phyloP scores from a whole-genome alignment of 2,797 vertebrate genomes.

The Chrosomus eos region DNA sequence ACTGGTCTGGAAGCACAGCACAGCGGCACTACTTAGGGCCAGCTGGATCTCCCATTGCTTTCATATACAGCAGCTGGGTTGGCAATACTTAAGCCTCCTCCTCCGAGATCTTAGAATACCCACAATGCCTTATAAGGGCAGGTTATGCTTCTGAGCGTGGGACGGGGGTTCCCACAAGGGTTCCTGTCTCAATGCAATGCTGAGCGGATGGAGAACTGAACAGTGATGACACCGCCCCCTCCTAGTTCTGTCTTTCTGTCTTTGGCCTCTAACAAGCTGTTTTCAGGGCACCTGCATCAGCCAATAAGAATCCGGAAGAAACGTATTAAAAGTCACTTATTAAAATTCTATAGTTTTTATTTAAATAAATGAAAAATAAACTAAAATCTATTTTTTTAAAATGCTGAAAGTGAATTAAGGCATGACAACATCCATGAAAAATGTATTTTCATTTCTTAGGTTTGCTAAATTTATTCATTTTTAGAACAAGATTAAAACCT shows the following conservation, averaged over 20 bases:
- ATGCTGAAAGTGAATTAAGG: neutral
- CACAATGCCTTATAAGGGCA: slow-evolving; percentile 70
- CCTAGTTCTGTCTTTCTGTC: neutral
- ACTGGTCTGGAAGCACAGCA: slow-evolving; percentile 30
- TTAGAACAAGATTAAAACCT: neutral
- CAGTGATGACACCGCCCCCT: neutral
- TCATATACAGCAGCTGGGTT: slow-evolving; percentile 48
- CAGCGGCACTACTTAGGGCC: slow-evolving; percentile 30
- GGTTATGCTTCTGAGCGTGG: slow-evolving; percentile 51
- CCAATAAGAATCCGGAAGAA: neutral
- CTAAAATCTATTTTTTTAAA: neutral
- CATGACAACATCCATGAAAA: neutral
- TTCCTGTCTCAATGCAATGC: slow-evolving; percentile 25
- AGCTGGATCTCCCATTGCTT: slow-evolving; percentile 51
- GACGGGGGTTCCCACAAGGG: slow-evolving; percentile 58
- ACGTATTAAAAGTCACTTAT: neutral
- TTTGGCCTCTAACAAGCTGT: slow-evolving; percentile 9
- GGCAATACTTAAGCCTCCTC: slow-evolving; percentile 50
- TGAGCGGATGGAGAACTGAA: slow-evolving; percentile 8
- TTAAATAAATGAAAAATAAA: neutral
- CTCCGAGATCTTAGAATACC: slow-evolving; percentile 67
- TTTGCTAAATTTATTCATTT: neutral
- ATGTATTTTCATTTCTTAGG: neutral
- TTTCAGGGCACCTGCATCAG: neutral
- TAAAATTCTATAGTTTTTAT: neutral